Percentiles rank a stretch among this genome's conserved stretches.
These are phyloP conservation scores for Helicolenus hilgendorfi DNA, from an alignment of 2,797 vertebrate species.

Conservation along the genomic window DNA sequence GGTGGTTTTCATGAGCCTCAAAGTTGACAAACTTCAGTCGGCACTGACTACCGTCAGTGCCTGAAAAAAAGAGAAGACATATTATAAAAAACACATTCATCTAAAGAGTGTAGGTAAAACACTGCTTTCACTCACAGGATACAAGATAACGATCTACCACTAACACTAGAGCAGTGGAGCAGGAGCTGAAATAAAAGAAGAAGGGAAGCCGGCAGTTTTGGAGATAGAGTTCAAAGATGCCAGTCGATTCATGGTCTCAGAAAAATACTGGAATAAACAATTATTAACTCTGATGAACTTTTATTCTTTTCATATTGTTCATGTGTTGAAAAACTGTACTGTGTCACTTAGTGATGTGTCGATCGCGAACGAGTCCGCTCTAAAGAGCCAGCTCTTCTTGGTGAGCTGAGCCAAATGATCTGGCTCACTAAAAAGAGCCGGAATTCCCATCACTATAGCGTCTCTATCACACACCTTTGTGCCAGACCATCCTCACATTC, in stretches of 20 bases:
- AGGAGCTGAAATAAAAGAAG: neutral
- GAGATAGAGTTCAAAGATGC: neutral
- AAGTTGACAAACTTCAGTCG: constrained; percentile 72
- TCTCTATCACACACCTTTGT: neutral
- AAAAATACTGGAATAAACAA: neutral
- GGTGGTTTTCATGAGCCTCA: constrained; percentile 62
- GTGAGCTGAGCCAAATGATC: too few species aligned
- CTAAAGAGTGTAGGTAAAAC: neutral
- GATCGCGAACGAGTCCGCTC: too few species aligned
- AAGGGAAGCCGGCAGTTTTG: neutral
- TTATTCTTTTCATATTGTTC: neutral
- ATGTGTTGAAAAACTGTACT: neutral
- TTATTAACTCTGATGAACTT: neutral
- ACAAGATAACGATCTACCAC: neutral
- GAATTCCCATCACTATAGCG: too few species aligned
- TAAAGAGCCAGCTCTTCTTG: too few species aligned
- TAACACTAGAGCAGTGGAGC: neutral
- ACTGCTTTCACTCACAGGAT: neutral
- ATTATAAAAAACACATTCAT: neutral
- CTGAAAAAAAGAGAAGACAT: constrained; percentile 22
- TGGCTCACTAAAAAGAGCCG: too few species aligned
- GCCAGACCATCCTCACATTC: neutral
- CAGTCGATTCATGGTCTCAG: neutral
- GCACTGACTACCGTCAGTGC: neutral
- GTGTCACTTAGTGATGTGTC: neutral